Evolutionary conservation across 2,113 vertebrate species (phyloP), one percentile per base, ranked within the genome.

Genomic region (Hippocampus guttulatus): DNA sequence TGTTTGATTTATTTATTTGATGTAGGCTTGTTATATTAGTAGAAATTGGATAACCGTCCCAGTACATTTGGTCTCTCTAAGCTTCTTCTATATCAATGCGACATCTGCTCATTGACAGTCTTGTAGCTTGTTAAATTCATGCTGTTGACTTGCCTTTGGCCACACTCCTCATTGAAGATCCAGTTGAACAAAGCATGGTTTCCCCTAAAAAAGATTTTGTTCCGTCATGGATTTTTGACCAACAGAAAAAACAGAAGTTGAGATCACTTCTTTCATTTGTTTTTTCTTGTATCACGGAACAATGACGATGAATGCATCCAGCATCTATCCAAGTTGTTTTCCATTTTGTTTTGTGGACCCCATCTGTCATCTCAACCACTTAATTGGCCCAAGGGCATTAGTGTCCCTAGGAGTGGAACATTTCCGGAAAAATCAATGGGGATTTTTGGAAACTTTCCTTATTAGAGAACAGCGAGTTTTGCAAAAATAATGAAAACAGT

Each of bases 41-140:
- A 30, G 27, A 60, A 38, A 60, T 65, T 47, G n/a, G n/a, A 64
- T 43, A 15, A 64, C 16, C 16, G 27, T 30, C 27, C 27, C 2
- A 15, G 12, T 30, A 18, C 58, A 60, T 43, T 21, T 41, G 62
- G 38, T 41, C 40, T 64, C 38, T 64, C 38, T 41, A 43, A 14
- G 11, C 9, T 41, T 41, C 10, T 9, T 41, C 33, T 38, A 38
- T 27, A 62, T 63, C 60, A 63, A 40, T 63, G 60, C 18, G 18
- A 43, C 62, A 64, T 43, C 61, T n/a, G 33, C 38, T 63, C 61
- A 62, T 63, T 63, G 7, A 41, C 62, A 43, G 33, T 38, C 33
- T 64, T 40, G 38, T 23, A 23, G 4, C 38, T 23, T n/a, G 33
- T 12, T 23, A n/a, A 41, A 41, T 64, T 21, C n/a, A 6, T 40